Evolutionary conservation across 2,888 invertebrate species (phyloP).

Genomic region (Malacosoma neustria): DNA sequence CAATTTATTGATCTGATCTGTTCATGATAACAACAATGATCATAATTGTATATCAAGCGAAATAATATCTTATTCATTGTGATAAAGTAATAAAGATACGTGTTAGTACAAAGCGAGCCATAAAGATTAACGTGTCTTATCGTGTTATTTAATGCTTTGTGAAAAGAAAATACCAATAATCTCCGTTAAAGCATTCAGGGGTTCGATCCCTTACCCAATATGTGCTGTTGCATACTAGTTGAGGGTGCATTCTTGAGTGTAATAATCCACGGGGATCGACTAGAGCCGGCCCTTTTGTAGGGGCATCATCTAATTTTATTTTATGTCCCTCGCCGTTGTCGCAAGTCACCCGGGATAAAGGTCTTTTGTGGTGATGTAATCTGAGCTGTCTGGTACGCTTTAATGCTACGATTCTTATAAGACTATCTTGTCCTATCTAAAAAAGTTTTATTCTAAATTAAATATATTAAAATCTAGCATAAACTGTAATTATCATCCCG

Average conservation of each 20-base stretch:
- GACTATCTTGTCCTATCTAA: no score
- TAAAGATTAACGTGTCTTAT: conserved; percentile 57
- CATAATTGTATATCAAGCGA: conserved; percentile 6
- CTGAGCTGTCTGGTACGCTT: conserved; percentile 23
- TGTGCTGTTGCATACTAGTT: conserved; percentile 29
- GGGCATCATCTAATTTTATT: conserved; percentile 54
- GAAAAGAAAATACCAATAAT: conserved; percentile 63
- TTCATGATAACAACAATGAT: no score
- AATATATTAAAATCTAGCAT: no score
- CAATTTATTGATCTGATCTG: no score
- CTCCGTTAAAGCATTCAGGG: conserved; percentile 50
- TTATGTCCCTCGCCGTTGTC: conserved; percentile 13
- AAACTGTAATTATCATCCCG: no score
- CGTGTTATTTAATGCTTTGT: conserved; percentile 50
- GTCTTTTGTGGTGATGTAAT: conserved; percentile 31
- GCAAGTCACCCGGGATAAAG: conserved; percentile 30
- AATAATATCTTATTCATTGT: conserved; percentile 16
- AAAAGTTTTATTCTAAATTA: no score
- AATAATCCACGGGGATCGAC: conserved; percentile 60
- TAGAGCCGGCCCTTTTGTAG: conserved; percentile 34
- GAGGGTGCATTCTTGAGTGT: conserved; percentile 62
- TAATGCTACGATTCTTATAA: conserved; percentile 11
- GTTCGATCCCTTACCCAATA: conserved; percentile 49
- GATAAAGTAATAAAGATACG: conserved; percentile 18
- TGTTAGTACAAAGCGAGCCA: conserved; percentile 38